Conservation (phyloP, 2,797 vertebrate species). For the Streptopelia turtur region DNA sequence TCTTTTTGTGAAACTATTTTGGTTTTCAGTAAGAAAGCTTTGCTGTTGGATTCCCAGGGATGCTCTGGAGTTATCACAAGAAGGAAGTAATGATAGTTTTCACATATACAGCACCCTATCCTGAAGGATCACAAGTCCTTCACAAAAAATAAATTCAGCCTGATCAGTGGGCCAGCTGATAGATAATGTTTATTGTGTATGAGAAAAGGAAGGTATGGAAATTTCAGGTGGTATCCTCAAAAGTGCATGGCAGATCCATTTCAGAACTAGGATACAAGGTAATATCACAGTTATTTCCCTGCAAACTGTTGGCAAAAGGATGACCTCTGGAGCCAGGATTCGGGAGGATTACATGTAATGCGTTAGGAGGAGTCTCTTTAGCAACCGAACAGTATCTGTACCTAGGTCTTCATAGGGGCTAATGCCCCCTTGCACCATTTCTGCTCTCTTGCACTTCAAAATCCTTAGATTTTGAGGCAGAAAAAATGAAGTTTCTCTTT, state of each 20-base stretch:
- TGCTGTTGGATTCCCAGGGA: not conserved
- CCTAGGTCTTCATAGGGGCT: not conserved
- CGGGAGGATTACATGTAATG: accelerated
- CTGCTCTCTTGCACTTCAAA: not conserved
- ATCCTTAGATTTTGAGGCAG: not conserved
- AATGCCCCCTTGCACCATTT: not conserved
- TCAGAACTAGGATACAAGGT: not conserved
- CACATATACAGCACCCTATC: not conserved
- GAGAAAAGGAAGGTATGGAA: not conserved
- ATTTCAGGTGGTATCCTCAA: not conserved
- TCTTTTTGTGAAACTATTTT: not conserved
- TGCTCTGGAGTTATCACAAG: not conserved
- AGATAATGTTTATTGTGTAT: not conserved
- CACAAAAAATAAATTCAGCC: not conserved
- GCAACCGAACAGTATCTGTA: not conserved
- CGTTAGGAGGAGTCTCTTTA: not conserved
- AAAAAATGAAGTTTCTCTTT: not conserved
- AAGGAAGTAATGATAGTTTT: not conserved
- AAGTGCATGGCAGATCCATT: not conserved
- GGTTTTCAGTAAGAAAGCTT: not conserved
- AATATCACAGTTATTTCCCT: not conserved
- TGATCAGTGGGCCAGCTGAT: not conserved
- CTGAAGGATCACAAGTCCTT: not conserved
- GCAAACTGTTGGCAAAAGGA: not conserved
- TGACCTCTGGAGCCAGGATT: not conserved